Percentiles rank a stretch among this genome's conserved stretches.
These are phyloP conservation scores for Leptothorax acervorum DNA, from an alignment of 2,888 invertebrate genomes.

Conservation along the genomic window DNA sequence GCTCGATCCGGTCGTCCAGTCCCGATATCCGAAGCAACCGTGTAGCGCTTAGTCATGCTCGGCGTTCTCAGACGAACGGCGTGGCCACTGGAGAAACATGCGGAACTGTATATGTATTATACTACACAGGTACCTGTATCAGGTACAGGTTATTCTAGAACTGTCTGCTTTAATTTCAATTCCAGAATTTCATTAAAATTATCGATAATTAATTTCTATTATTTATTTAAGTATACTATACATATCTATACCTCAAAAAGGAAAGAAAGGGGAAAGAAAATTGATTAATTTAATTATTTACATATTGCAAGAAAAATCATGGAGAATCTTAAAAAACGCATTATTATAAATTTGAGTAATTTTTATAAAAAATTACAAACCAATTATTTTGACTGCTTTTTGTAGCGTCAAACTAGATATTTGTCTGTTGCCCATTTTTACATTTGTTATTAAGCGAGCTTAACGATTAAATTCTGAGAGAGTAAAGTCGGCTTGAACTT, in stretches of 20 bases:
- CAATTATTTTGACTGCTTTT: too few species aligned
- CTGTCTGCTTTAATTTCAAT: background rate
- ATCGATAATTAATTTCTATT: background rate
- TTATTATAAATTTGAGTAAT: background rate
- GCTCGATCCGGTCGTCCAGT: constrained; percentile 72
- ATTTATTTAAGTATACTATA: background rate
- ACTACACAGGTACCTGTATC: constrained; percentile 7
- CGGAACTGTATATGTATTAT: constrained; percentile 26
- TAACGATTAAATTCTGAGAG: background rate
- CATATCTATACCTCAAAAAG: background rate
- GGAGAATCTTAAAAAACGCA: background rate
- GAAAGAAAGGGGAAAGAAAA: background rate
- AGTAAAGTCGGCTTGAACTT: background rate
- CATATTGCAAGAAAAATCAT: background rate
- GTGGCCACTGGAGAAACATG: constrained; percentile 58
- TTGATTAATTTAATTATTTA: background rate
- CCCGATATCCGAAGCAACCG: constrained; percentile 69
- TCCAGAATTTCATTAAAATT: background rate
- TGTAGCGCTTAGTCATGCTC: constrained; percentile 77
- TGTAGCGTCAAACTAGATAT: background rate
- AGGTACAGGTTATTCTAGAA: background rate
- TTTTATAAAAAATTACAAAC: background rate
- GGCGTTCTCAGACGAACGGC: constrained; percentile 75
- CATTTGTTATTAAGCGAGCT: background rate
- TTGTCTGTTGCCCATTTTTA: background rate